Base-by-base conservation (phyloP, 2,797 vertebrate species). In the Smutsia temminckii region DNA sequence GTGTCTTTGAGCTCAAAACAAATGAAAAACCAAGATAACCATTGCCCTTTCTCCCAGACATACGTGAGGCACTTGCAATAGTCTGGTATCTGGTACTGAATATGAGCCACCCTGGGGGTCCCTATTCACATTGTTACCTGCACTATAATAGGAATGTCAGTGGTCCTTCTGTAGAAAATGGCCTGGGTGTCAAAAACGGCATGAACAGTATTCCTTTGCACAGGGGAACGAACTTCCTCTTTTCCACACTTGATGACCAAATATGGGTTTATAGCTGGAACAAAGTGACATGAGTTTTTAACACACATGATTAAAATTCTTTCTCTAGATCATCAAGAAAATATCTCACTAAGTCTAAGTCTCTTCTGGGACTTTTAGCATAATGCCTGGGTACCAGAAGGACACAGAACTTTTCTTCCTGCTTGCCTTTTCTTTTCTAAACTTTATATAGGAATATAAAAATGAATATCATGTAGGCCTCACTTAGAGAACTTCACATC, bases 211-310 rank as follows among this genome's bases (percentile, higher is more conserved):
- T 98, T 95, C 0, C 96, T 98, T 84, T 99, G 98, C 90, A 99
- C 91, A 0, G 94, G 49, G 12, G 99, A 99, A 63, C 69, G 97
- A 5, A 99, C 75, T 0, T 97, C 99, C 1, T 94, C 94, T 13
- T 98, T 98, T 97, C 99, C 99, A 91, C 99, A 99, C 97, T 97
- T 99, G 92, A 99, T 99, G n/a, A 99, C 96, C 97, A 99, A 97
- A 0, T 99, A 99, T 0, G 99, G 99, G 97, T 99, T 99, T 40
- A 99, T 99, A 96, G 99, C 99, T 99, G 93, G 16, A 98, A 98
- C 72, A 97, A 95, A 97, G 53, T 0, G 57, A 89, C 74, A 79
- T 81, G 89, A 68, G 69, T 72, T 79, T 94, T 90, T 81, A 77
- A 94, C 21, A 88, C 13, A 93, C 46, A 57, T 42, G 69, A 74